Base-by-base conservation (phyloP, 1,140 invertebrate genomes). In the Cepaea nemoralis region DNA sequence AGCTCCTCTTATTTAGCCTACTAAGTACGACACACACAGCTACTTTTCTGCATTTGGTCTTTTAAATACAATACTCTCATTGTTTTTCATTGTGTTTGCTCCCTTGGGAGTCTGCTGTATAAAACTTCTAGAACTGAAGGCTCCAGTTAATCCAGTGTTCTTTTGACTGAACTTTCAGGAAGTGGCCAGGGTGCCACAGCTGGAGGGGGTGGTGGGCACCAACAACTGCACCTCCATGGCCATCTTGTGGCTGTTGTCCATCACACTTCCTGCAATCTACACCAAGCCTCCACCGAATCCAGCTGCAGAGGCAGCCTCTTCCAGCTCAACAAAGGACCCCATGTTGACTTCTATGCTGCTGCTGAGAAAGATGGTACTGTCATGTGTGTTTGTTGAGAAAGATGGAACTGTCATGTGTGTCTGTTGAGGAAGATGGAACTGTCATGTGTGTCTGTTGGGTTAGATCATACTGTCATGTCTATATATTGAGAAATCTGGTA, bases 201-300 rank as follows among this genome's bases (percentile, higher is more conserved):
- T 90, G 73, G 88, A 90, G 77, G 84, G 83, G 50, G 86, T 89
- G 83, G 83, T 83, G 14, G 83, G 85, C 45, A 86, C 84, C 22
- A 83, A 86, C 48, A 83, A 89, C 67, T 83, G 83, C 67, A 84
- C 88, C 70, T 86, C 83, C 27, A 87, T 89, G 87, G 85, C 88
- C 0, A 86, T 89, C 77, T 74, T 89, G 73, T 90, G 87, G 88
- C 74, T 83, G 31, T 71, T 90, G 77, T 87, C 89, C 2, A 81
- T 85, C n/a, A 85, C 85, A 0, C 84, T 90, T 42, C 89, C 89
- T 1, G 48, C 83, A 19, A 80, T 73, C 66, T 90, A 87, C 80
- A 88, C 87, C 35, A 78, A 77, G 42, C 73, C 42, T 31, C 45
- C 69, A 40, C 45, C 50, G 22, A 73, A 55, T 8, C 40, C 83